Evolutionary conservation across 1,140 invertebrate species (phyloP).

Genomic region (Ooceraea biroi): DNA sequence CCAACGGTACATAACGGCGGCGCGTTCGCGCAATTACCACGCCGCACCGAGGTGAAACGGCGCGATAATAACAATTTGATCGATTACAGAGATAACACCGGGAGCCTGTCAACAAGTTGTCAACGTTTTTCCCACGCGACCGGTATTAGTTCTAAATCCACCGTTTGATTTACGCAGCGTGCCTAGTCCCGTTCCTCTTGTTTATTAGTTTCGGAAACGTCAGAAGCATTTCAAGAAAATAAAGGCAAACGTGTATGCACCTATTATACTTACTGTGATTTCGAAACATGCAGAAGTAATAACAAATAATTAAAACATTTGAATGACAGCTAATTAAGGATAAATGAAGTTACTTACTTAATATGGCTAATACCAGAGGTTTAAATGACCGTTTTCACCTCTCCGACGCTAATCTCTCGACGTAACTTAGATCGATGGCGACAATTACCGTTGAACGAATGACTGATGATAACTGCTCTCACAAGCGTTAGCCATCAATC

Average conservation of each 20-base stretch:
- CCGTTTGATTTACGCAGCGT: neutral
- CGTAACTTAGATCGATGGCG: constrained; percentile 31
- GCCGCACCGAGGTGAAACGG: constrained; percentile 20
- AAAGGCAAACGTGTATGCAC: too few species aligned
- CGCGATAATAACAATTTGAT: constrained; percentile 33
- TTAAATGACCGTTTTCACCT: neutral
- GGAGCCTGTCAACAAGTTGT: constrained; percentile 12
- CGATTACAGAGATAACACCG: constrained; percentile 27
- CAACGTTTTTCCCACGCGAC: neutral
- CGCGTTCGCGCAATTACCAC: neutral
- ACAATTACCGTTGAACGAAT: constrained; percentile 35
- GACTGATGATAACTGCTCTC: constrained; percentile 11
- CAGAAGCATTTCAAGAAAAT: neutral
- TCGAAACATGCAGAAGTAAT: too few species aligned
- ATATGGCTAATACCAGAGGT: too few species aligned
- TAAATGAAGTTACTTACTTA: neutral
- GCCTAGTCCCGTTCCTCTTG: neutral
- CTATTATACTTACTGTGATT: too few species aligned
- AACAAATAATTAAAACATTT: neutral
- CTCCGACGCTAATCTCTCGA: constrained; percentile 25
- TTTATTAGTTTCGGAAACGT: neutral
- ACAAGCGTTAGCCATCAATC: constrained; percentile 20
- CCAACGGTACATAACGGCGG: neutral
- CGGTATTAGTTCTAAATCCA: neutral
- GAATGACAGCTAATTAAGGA: neutral